These are phyloP conservation scores for Mormyrus iriodes DNA, from an alignment of 2,113 vertebrate species.

Conservation along the genomic window DNA sequence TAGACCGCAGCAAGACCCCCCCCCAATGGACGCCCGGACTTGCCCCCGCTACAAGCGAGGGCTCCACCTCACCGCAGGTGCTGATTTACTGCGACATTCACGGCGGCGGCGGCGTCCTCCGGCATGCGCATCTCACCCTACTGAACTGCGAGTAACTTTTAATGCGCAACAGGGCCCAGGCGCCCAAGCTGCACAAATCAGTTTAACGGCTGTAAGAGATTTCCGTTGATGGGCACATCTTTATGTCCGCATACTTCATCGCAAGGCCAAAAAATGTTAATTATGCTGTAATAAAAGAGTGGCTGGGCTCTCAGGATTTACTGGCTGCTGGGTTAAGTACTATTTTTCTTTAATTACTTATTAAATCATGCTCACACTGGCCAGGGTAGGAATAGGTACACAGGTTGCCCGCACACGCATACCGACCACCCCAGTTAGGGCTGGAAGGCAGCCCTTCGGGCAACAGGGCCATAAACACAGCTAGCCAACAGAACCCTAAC, in stretches of 20 bases:
- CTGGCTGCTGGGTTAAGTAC: neutral
- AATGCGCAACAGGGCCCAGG: constrained; percentile 37
- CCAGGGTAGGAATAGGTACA: neutral
- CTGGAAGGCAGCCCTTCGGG: neutral
- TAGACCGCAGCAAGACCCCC: neutral
- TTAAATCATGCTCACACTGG: neutral
- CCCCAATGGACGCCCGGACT: neutral
- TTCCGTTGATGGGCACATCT: constrained; percentile 26
- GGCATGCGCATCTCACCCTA: constrained; percentile 21
- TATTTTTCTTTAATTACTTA: neutral
- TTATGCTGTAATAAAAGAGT: neutral
- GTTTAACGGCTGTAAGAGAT: constrained; percentile 34
- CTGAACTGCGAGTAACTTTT: constrained; percentile 46
- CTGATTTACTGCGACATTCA: constrained; percentile 28
- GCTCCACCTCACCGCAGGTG: constrained; percentile 7
- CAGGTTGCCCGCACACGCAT: neutral
- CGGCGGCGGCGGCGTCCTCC: constrained; percentile 22
- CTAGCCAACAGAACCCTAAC: neutral
- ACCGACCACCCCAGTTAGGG: neutral
- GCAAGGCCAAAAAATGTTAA: constrained; percentile 21
- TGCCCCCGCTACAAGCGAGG: neutral
- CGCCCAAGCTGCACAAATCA: constrained; percentile 39
- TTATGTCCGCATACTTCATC: constrained; percentile 31
- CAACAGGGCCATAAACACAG: neutral
- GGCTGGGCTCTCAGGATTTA: neutral